Conservation (phyloP, 2,888 invertebrate species). For the Diloba caeruleocephala region DNA sequence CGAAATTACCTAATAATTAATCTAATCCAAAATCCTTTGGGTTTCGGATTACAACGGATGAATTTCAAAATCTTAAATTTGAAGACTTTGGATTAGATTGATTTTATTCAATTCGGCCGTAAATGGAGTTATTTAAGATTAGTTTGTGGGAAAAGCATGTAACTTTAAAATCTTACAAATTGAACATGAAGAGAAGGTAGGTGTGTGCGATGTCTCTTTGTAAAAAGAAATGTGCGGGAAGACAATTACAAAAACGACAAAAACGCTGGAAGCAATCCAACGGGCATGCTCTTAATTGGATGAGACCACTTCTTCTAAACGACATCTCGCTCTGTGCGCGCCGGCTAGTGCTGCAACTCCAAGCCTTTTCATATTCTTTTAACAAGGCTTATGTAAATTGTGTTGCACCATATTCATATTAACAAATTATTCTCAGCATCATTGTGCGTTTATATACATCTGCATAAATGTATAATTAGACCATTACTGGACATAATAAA, state of each 20-base stretch:
- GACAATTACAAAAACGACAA: conserved; percentile 85
- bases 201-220: conserved; percentile 63
- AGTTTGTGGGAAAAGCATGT: conserved; percentile 23
- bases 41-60: no score
- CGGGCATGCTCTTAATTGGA: conserved; percentile 86
- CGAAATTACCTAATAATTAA: no score
- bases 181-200: conserved; percentile 60
- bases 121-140: conserved; percentile 17
- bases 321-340: conserved; percentile 66
- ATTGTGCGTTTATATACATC: conserved; percentile 1
- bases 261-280: conserved; percentile 85
- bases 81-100: no score
- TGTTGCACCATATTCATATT: conserved; percentile 18
- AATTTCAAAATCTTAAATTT: no score
- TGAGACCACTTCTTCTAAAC: conserved; percentile 86
- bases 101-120: no score
- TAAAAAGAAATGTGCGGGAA: conserved; percentile 73
- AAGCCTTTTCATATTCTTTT: conserved; percentile 64
- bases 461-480: background rate
- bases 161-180: conserved; percentile 49
- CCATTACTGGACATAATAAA: background rate
- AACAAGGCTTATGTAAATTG: conserved; percentile 52
- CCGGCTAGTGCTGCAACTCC: conserved; percentile 44
- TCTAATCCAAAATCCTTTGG: no score
- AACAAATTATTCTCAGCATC: conserved; percentile 8